Evolutionary conservation across 2,797 vertebrate species (phyloP).

Genomic region (Cheirogaleus major): DNA sequence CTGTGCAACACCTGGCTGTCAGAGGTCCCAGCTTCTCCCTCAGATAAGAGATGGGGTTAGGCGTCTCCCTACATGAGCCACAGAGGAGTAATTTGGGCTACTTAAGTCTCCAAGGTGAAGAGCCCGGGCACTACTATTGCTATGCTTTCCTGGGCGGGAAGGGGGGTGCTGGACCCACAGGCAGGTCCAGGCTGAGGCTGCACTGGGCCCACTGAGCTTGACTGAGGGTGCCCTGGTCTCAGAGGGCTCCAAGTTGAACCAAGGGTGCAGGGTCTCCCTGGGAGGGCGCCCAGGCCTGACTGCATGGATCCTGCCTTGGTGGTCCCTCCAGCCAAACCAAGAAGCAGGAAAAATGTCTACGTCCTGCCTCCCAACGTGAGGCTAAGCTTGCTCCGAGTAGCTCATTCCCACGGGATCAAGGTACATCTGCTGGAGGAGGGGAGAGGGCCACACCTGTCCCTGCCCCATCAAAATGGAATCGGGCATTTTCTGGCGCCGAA

Average conservation of each 20-base stretch:
- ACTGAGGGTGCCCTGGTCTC: neutral
- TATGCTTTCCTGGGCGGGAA: neutral
- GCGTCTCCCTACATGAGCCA: neutral
- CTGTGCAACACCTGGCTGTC: neutral
- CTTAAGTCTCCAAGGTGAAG: neutral
- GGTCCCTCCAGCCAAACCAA: neutral
- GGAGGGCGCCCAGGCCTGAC: neutral
- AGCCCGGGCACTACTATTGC: neutral
- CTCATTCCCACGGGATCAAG: neutral
- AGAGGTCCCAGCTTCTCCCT: neutral
- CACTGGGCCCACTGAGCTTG: neutral
- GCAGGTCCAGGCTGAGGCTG: neutral
- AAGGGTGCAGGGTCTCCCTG: neutral
- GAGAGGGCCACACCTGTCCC: neutral
- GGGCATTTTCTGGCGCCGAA: neutral
- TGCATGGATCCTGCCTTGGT: neutral
- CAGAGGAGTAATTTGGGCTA: neutral
- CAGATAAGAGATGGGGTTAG: neutral
- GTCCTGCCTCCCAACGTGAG: fast-evolving
- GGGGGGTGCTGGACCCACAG: neutral
- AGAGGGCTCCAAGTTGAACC: neutral
- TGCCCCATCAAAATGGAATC: neutral
- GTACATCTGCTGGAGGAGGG: neutral
- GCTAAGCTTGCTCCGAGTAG: neutral
- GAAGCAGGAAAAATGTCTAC: neutral